Base-by-base conservation (phyloP, 1,140 invertebrate species). In the Steinernema khuongi region DNA sequence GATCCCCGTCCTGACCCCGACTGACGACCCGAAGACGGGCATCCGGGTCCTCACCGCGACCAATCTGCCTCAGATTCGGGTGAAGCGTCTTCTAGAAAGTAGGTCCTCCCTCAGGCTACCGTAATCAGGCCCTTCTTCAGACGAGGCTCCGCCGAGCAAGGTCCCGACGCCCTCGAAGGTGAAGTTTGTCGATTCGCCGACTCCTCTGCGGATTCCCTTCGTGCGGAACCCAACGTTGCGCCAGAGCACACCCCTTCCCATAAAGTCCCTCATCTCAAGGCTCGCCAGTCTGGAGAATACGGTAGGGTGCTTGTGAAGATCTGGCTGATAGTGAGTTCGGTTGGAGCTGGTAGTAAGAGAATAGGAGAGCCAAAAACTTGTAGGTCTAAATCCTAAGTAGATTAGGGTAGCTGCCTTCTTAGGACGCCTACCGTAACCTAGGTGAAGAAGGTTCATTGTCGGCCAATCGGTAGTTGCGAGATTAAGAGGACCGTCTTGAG, bases 21-120 rank as follows among this genome's bases (percentile, higher is more conserved):
- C 19, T 26, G 50, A 60, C n/a, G 87, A 88, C 74, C 78, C 84
- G 28, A 66, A 75, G 50, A 87, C 78, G 68, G 93, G 92, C 1
- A 91, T 95, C 85, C 91, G 94, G 85, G 94, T 99, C 32, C 89
- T 99, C 67, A 99, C 96, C 18, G 99, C 97, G 87, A 99, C 97
- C 87, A 89, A 99, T 29, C 87, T 99, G 74, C 97, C 97, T 19
- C 97, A 99, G 86, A 17, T 4, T 4, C 4, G 50, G 26, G 50
- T 22, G 11, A 60, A 60, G 50, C 14, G 26, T 11, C 11, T 14
- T 7, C 4, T 60, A 4, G 50, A 60, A 60, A 22, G 50, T 60
- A 60, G 26, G 50, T 22, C 26, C 2, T 14, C 4, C 2, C 4
- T 4, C 14, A 60, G 14, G 22, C n/a, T 41, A 7, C n/a, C 50